phyloP scores from a whole-genome alignment of 2,797 vertebrate genomes.

The Argyrosomus regius region DNA sequence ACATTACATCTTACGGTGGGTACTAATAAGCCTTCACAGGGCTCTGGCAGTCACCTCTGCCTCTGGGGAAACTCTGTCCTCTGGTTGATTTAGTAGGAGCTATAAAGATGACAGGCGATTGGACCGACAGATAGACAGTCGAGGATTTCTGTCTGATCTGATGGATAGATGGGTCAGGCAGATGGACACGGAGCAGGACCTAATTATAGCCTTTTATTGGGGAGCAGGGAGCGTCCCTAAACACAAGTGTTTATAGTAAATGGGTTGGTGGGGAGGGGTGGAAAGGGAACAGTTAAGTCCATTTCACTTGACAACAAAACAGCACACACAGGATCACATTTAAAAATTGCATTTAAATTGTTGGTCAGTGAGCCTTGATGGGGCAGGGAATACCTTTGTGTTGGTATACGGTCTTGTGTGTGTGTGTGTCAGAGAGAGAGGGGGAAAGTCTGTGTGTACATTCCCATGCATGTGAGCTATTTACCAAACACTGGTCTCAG shows the following conservation, averaged over 20 bases:
- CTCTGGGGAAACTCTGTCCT: slow-evolving; percentile 25
- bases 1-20: slow-evolving; percentile 14
- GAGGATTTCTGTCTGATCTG: slow-evolving; percentile 60
- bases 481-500: slow-evolving; percentile 61
- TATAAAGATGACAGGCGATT: slow-evolving; percentile 58
- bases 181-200: slow-evolving; percentile 40
- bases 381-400: slow-evolving; percentile 27
- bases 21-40: neutral
- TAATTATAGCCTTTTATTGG: slow-evolving; percentile 71
- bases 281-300: slow-evolving; percentile 64
- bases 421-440: neutral
- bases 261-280: slow-evolving; percentile 24
- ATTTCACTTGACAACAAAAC: slow-evolving; percentile 26
- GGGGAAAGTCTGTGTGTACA: slow-evolving; percentile 11
- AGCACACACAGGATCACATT: slow-evolving; percentile 8
- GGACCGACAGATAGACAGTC: slow-evolving; percentile 32
- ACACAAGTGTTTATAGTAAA: slow-evolving; percentile 56
- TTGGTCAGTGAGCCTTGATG: slow-evolving; percentile 14
- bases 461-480: slow-evolving; percentile 36
- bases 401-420: neutral
- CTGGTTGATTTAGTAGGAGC: slow-evolving; percentile 54
- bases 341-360: slow-evolving; percentile 26
- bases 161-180: slow-evolving; percentile 45
- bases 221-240: slow-evolving; percentile 36
- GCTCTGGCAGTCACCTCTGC: slow-evolving; percentile 20